A percentile compares a stretch with the other conserved stretches of the same genome.
These are phyloP conservation scores for Tapera naevia DNA, from an alignment of 2,797 vertebrate species.

Conservation along the genomic window DNA sequence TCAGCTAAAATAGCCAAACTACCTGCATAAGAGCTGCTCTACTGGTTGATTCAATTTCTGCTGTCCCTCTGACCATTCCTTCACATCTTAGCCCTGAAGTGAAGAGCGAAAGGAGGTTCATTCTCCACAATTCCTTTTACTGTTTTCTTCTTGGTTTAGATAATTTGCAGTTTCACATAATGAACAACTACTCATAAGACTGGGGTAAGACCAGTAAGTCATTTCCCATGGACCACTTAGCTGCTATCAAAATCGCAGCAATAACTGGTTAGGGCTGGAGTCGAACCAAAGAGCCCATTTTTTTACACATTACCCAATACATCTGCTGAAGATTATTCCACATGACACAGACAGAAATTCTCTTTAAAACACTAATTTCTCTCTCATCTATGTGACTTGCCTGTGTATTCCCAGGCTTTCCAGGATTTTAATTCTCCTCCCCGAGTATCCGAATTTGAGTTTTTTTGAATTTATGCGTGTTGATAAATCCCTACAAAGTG, in stretches of 20 bases:
- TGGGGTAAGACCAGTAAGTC: background rate
- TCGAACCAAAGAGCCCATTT: slow-evolving; percentile 18
- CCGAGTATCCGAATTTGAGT: background rate
- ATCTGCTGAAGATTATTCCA: slow-evolving; percentile 11
- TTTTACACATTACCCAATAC: background rate
- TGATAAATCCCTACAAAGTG: background rate
- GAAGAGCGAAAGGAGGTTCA: background rate
- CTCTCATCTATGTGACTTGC: background rate
- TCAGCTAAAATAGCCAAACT: background rate
- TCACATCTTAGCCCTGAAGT: background rate
- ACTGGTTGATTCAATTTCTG: background rate
- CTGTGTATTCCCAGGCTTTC: background rate
- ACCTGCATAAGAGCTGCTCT: background rate
- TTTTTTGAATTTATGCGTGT: background rate
- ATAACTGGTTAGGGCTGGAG: background rate
- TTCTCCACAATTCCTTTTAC: background rate
- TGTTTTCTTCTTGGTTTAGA: background rate
- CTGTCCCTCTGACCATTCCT: background rate
- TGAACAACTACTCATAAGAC: background rate
- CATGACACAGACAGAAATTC: background rate
- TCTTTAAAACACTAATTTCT: background rate
- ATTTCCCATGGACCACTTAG: background rate
- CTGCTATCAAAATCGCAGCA: background rate
- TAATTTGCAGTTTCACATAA: background rate
- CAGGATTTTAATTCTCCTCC: slow-evolving; percentile 6